phyloP scores from a whole-genome alignment of 2,888 invertebrate genomes.

The Hirtodrosophila alboralis region DNA sequence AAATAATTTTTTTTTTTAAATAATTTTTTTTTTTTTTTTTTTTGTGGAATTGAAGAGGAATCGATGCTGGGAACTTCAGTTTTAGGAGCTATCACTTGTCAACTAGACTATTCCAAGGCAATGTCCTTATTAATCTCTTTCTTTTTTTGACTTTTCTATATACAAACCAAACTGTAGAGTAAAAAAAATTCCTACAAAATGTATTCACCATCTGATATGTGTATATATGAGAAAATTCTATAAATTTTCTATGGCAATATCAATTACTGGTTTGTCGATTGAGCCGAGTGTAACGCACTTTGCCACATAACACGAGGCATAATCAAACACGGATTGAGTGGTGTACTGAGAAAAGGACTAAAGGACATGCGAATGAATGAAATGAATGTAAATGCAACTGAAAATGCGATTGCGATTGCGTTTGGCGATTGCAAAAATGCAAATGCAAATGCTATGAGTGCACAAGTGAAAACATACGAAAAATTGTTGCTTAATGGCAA shows the following conservation, averaged over 20 bases:
- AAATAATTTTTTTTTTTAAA: too few relatives aligned
- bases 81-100: too few relatives aligned
- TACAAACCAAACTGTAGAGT: too few relatives aligned
- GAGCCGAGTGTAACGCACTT: constrained; percentile 42
- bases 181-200: too few relatives aligned
- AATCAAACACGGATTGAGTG: not conserved
- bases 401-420: constrained; percentile 1
- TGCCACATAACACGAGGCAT: constrained; percentile 45
- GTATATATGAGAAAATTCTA: too few relatives aligned
- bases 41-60: too few relatives aligned
- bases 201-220: too few relatives aligned
- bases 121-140: too few relatives aligned
- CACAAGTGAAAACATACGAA: constrained; percentile 57
- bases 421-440: constrained; percentile 14
- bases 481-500: constrained; percentile 61
- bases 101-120: too few relatives aligned
- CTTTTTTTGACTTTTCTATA: too few relatives aligned
- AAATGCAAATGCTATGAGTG: constrained; percentile 18
- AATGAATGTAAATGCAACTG: constrained; percentile 1
- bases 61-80: too few relatives aligned
- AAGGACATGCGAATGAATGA: not conserved
- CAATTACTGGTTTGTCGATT: not conserved
- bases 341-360: not conserved
- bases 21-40: too few relatives aligned
- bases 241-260: not conserved